phyloP scores from a whole-genome alignment of 2,113 vertebrate genomes.

The Zosterops pallidus region DNA sequence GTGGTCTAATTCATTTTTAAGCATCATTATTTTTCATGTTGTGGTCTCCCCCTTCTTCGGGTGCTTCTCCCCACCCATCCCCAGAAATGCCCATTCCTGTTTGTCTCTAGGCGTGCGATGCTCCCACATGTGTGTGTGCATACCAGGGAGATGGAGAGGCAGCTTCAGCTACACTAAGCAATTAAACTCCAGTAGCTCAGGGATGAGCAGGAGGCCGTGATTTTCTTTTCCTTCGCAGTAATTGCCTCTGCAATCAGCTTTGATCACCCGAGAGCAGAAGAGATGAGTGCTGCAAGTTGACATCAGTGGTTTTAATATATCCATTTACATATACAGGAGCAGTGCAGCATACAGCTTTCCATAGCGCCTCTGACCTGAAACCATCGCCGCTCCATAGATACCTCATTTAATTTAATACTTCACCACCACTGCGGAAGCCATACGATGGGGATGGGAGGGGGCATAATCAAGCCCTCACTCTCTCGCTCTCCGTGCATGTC shows the following conservation, averaged over 20 bases:
- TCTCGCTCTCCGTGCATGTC: constrained; percentile 82
- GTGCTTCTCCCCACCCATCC: neutral
- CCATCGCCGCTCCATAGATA: constrained; percentile 86
- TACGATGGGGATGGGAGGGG: constrained; percentile 80
- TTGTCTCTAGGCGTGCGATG: neutral
- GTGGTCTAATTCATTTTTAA: constrained; percentile 56
- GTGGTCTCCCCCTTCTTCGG: neutral
- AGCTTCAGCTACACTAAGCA: constrained; percentile 88
- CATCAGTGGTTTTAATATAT: constrained; percentile 80
- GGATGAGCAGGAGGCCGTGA: constrained; percentile 79
- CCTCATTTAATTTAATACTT: constrained; percentile 96
- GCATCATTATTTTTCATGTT: constrained; percentile 47
- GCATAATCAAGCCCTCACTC: constrained; percentile 84
- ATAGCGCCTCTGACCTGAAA: constrained; percentile 78
- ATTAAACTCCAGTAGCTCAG: constrained; percentile 83
- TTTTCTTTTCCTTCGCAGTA: constrained; percentile 79
- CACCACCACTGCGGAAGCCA: constrained; percentile 79
- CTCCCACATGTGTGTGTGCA: constrained; percentile 7
- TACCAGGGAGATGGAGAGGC: constrained; percentile 62
- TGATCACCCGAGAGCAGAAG: constrained; percentile 81
- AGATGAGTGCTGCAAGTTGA: constrained; percentile 79
- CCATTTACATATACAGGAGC: constrained; percentile 77
- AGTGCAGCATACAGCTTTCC: constrained; percentile 69
- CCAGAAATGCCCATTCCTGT: neutral
- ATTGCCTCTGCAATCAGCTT: constrained; percentile 85